Evolutionary conservation across 2,797 vertebrate species (phyloP), one percentile per base, ranked within the genome.

Genomic region (Octomys mimax): DNA sequence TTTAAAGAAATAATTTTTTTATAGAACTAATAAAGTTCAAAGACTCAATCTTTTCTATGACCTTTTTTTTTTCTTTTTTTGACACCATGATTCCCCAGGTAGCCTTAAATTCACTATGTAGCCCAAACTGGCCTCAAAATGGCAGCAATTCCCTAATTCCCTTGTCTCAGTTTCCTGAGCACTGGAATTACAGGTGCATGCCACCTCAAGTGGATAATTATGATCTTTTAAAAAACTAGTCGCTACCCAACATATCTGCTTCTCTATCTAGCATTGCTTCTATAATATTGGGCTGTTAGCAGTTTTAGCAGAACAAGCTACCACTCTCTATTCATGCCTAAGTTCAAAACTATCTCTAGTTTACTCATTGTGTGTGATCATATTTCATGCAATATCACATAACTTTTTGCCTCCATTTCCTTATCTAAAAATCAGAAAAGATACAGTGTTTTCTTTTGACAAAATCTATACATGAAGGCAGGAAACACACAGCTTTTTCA

Each of bases 11-110:
- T 21, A 82, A 89, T 3, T 61, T 39, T 93, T 93, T 85, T 86
- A 16, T 68, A 85, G 77, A 92, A 95, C 87, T 79, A 83, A 92
- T 84, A 87, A 92, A 87, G 5, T 42, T 93, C 73, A 0, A 79
- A 84, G 52, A 22, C 49, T n/a, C 4, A 28, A 0, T 5, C 26
- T 77, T 90, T 33, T 52, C 77, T 95, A 81, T 87, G 57, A 68
- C 24, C 49, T 42, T 49, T 49, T 49, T 49, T 49, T 95, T 87
- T 77, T 33, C 46, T 39, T 12, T 22, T 71, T 73, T 24, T 73
- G 70, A 73, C 36, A 73, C 21, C 11, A 22, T 11, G 70, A 5
- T 12, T 2, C 24, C 22, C 70, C 39, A 1, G 36, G 19, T 39
- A n/a, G 36, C 19, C 14, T 10, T 21, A n/a, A 70, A 70, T 7